A percentile compares a stretch with the other conserved stretches of the same genome.
Evolutionary conservation across 2,888 invertebrate genomes (phyloP).

Genomic region (Myopa testacea): DNA sequence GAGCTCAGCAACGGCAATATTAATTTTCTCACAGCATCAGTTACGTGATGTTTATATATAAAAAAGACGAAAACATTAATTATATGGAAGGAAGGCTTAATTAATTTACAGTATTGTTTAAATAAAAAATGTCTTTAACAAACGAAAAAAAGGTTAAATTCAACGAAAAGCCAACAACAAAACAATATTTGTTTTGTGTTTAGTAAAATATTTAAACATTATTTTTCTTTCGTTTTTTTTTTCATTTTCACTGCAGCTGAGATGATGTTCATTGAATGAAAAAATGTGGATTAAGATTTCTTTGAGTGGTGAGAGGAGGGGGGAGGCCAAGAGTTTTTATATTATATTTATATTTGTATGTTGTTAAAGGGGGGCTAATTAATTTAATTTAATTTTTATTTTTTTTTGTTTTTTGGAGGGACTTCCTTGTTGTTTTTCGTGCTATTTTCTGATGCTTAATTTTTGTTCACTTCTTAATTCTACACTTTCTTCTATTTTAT

Average conservation of each 20-base stretch:
- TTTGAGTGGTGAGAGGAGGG: not conserved
- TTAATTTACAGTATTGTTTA: conserved; percentile 7
- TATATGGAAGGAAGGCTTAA: conserved; percentile 1
- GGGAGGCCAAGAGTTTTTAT: not conserved
- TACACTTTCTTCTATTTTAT: not conserved
- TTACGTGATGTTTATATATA: conserved; percentile 31
- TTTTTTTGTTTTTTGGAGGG: too few relatives aligned
- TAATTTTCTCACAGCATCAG: conserved; percentile 20
- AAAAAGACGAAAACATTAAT: conserved; percentile 44
- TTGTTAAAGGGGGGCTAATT: not conserved
- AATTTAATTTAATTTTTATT: too few relatives aligned
- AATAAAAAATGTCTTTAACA: conserved; percentile 5
- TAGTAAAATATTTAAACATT: not conserved
- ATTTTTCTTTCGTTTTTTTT: not conserved
- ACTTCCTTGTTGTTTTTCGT: too few relatives aligned
- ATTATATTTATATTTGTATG: not conserved
- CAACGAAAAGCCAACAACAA: conserved; percentile 15
- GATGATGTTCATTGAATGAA: not conserved
- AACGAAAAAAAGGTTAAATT: conserved; percentile 17
- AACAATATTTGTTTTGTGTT: not conserved
- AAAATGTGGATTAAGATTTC: not conserved
- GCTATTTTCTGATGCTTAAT: not conserved
- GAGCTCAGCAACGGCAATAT: not conserved
- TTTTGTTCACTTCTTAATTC: not conserved
- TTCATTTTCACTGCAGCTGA: conserved; percentile 2